Evolutionary conservation across 2,113 vertebrate genomes (phyloP), one percentile per base, ranked within the genome.

Genomic region (Anhinga rufa): DNA sequence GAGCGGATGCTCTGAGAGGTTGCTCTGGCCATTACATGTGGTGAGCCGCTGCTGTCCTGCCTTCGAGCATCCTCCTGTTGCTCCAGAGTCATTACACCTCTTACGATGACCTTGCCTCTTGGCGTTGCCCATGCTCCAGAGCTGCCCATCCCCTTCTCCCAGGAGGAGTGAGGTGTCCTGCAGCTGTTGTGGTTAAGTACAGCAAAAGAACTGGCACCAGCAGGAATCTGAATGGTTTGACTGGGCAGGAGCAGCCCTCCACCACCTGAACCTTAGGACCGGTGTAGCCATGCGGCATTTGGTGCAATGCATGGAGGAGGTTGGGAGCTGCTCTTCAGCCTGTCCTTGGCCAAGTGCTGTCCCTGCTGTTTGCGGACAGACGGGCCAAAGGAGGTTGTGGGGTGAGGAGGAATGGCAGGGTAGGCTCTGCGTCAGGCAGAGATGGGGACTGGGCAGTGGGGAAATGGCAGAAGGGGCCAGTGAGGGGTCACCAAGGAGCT

Each of bases 251-350:
- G 49, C 36, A 51, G 55, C 28, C 21, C 28, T 58, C 34, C 20
- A 10, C 42, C 32, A 29, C 36, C 32, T 34, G 40, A 69, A 44
- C 55, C 55, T 86, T 57, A 46, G 44, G 80, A 70, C 31, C 8
- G 6, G 28, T 44, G 46, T 19, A 88, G 76, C 15, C 86, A 77
- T 0, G 0, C 1, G 25, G 42, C 1, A 0, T 74, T 88, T 28
- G 17, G 31, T 44, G 17, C 42, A 78, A 12, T 0, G 2, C 31
- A 4, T 38, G 40, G 54, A 65, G 44, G 20, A 14, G 21, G 5
- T 6, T 83, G 55, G 54, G 55, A 81, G 40, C 42, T 76, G n/a
- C 52, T 90, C 25, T 82, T 82, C 48, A 90, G 25, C 61, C 42
- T 57, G 64, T 51, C 36, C 57, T 58, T 44, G 26, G 40, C 32